These are phyloP conservation scores for Scolopax rusticola DNA, from an alignment of 2,797 vertebrate genomes.

Conservation along the genomic window DNA sequence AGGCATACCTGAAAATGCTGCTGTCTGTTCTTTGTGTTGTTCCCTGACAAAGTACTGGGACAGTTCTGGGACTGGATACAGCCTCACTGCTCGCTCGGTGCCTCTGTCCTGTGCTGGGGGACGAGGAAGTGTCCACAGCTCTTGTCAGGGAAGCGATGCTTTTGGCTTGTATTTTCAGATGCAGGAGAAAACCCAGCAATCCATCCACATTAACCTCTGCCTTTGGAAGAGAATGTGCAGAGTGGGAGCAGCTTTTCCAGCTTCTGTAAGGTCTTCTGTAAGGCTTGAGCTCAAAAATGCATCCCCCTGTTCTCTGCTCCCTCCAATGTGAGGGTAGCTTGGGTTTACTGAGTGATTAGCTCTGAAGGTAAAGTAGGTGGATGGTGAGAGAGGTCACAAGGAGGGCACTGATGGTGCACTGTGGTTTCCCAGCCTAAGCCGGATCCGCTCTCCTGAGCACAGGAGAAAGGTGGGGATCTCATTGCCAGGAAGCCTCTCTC, in stretches of 20 bases:
- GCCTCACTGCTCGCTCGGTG: background rate
- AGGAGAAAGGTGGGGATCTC: background rate
- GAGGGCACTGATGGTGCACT: background rate
- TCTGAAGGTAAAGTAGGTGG: background rate
- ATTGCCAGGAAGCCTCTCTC: background rate
- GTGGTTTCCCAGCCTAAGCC: background rate
- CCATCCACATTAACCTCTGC: background rate
- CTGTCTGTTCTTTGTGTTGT: background rate
- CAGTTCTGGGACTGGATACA: background rate
- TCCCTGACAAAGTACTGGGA: accelerated
- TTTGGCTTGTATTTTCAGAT: background rate
- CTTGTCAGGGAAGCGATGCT: background rate
- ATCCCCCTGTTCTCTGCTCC: background rate
- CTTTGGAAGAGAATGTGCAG: background rate
- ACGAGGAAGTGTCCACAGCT: background rate
- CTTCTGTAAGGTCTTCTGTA: background rate
- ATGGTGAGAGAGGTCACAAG: background rate
- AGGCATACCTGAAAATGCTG: background rate
- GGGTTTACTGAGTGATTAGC: background rate
- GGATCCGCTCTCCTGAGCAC: background rate
- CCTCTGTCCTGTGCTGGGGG: background rate
- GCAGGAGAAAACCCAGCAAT: background rate
- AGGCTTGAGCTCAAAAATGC: background rate
- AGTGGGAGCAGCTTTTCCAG: background rate
- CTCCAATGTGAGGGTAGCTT: background rate